Evolutionary conservation across 1,140 invertebrate species (phyloP), one percentile per base, ranked within the genome.

Genomic region (Psilanteris sp.): DNA sequence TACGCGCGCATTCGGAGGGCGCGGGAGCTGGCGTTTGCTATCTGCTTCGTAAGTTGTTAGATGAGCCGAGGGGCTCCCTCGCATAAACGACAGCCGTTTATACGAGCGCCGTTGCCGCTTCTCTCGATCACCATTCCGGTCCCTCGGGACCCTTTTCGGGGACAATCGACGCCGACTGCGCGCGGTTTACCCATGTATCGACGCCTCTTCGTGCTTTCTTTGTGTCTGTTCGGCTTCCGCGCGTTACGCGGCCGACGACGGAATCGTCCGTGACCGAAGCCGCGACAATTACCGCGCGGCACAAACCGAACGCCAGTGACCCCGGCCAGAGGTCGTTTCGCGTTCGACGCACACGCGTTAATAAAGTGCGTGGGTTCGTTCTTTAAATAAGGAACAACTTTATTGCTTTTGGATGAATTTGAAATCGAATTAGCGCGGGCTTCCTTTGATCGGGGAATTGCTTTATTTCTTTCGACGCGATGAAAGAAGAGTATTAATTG

Each of bases 11-110:
- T 71, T 54, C 4, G 10, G 46, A 43, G 67, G 46, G 46, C 54
- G 50, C 26, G 34, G 32, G 27, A 15, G 55, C 39, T 5, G 39
- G 39, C 39, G 39, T 39, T 31, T 27, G 41, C 48, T 85, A 80
- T 85, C 80, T 82, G 83, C 79, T 85, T 85, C 81, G 83, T 83
- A 82, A 85, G 82, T 84, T 80, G 81, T 79, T 78, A 83, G 83
- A 84, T 83, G 84, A 85, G 71, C 74, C 80, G 80, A 85, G 83
- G 78, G 74, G 80, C 77, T 81, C 78, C 46, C 80, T 43, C 52
- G 50, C 52, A 64, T 73, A 66, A 75, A 46, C 71, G 54, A 50
- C 61, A 64, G 70, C 54, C 70, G 62, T 68, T 62, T 75, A 68
- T 68, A 68, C 55, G 72, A 57, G 29, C 62, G 55, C 29, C 50